A percentile compares a stretch with the other conserved stretches of the same genome.
Conservation (phyloP, 2,113 vertebrate species). For the Apodemus speciosus region DNA sequence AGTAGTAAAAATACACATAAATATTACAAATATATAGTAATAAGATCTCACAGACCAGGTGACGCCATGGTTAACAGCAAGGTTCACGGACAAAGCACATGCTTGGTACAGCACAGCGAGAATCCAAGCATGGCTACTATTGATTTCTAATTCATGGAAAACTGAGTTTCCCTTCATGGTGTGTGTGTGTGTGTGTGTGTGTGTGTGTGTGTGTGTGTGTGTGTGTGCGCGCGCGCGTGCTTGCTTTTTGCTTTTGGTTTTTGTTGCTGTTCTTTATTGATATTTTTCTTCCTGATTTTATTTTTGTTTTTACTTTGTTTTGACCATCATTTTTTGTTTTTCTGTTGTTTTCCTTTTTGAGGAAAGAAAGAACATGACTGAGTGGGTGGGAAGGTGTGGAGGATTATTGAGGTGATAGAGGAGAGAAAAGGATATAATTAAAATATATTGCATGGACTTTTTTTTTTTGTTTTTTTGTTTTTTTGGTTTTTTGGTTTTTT, state of each 20-base stretch:
- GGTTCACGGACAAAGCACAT: neutral
- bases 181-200: neutral
- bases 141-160: neutral
- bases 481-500: too few relatives aligned
- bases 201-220: neutral
- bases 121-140: neutral
- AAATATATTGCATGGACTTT: neutral
- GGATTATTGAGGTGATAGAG: neutral
- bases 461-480: too few relatives aligned
- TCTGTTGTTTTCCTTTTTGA: neutral
- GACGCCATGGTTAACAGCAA: neutral
- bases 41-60: too few relatives aligned
- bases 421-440: neutral
- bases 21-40: neutral
- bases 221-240: neutral
- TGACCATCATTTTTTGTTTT: neutral
- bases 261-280: neutral
- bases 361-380: neutral
- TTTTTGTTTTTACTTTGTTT: neutral
- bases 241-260: neutral
- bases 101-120: neutral
- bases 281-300: neutral
- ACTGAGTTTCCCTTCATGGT: too few relatives aligned
- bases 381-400: neutral
- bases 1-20: neutral